Evolutionary conservation across 1,140 invertebrate species (phyloP), one percentile per base, ranked within the genome.

Genomic region (Dysdera silvatica): DNA sequence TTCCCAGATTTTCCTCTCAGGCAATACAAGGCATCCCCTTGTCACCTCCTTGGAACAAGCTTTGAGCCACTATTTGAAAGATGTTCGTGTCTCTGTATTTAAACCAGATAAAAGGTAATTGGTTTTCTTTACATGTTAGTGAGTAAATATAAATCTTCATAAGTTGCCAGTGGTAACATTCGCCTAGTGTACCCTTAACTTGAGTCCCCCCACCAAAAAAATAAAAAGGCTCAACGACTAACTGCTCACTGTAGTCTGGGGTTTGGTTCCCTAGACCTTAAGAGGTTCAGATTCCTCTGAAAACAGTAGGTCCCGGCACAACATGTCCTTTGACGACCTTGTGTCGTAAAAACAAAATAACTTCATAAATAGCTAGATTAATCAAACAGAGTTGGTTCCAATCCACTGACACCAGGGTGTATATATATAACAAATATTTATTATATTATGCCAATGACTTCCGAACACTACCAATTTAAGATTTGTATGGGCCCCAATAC

Each of bases 1-100:
- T 68, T 82, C 88, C 14, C 84, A 89, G 66, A 71, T 91, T n/a
- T 70, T 89, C 43, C 78, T 78, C 35, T 81, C 83, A 71, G 84
- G 87, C 76, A 43, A 41, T n/a, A 74, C 82, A 65, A 84, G 84
- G 51, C 69, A 70, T 74, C 74, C 80, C 31, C 70, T 89, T 69
- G 77, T 89, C 14, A 76, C 73, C 63, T 80, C 82, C 16, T 75
- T 89, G 32, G 83, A 86, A 70, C 84, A 88, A 73, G 79, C 82
- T n/a, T 82, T 96, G 76, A 67, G 68, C 8, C 74, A 77, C 65
- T 80, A 74, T 55, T 49, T 68, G 32, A 68, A 65, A 58, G 76
- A 78, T 68, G 75, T 78, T 3, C 69, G 72, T 56, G 68, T 68
- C 41, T 68, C 71, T 23, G 68, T 67, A 1, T 63, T 77, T 31